Evolutionary conservation across 2,888 invertebrate species (phyloP), one percentile per base, ranked within the genome.

Genomic region (Anoplius nigerrimus): DNA sequence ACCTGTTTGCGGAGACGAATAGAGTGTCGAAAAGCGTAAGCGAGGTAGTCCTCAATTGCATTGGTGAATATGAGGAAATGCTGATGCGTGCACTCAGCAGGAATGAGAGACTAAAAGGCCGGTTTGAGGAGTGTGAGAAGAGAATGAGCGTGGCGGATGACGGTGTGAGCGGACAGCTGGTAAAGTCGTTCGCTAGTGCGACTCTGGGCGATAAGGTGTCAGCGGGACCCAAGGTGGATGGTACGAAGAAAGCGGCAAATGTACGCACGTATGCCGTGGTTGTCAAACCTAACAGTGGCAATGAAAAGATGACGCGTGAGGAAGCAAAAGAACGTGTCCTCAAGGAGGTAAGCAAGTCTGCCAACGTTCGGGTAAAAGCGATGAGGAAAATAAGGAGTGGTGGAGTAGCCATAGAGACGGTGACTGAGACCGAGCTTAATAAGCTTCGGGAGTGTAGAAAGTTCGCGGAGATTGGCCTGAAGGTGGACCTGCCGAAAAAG

Each of bases 321-420:
- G 13, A 46, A n/a, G 55, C 56, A 15, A 62, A 62, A 15, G 34
- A 62, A 6, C 18, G 53, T 15, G 53, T 65, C 0, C 13, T 58
- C 20, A n/a, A n/a, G 3, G 59, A 59, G 21, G 46, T 64, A 0
- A 59, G 58, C n/a, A n/a, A n/a, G 1, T 21, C 4, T 0, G 20
- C 56, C 24, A 42, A 58, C 58, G 46, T 64, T 0, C 13, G 64
- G 21, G 64, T 64, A 18, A 52, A 54, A 46, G 58, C 57, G 16
- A 27, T 58, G 53, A 22, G 58, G 13, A 53, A 45, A 15, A 46
- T 16, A 0, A 21, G 54, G 13, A 46, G 15, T 42, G 27, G 48
- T 16, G 5, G 56, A 15, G 16, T 61, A 13, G 57, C 27, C 0
- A 51, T 66, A 0, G 66, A 61, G 42, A 52, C 27, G 2, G 52